Evolutionary conservation across 2,888 invertebrate species (phyloP).

Genomic region (Sisyra terminalis): DNA sequence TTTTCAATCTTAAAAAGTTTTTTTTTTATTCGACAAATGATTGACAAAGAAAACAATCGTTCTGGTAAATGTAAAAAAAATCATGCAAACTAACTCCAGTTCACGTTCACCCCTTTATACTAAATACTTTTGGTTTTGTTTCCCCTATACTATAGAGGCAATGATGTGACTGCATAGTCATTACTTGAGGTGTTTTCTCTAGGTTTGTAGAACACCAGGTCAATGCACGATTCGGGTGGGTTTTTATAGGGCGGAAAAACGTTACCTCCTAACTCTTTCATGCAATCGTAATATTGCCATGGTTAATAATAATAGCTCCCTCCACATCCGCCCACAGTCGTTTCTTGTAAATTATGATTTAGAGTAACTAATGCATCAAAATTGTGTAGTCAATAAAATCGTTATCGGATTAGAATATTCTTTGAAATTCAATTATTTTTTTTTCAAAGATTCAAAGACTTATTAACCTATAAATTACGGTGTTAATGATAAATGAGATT

Average conservation of each 20-base stretch:
- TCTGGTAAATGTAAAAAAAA: no score
- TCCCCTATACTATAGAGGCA: neutral
- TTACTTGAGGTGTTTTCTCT: neutral
- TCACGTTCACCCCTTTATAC: no score
- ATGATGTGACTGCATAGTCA: neutral
- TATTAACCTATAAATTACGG: no score
- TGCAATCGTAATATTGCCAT: neutral
- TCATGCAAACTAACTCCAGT: no score
- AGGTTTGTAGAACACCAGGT: conserved; percentile 3
- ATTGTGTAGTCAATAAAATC: neutral
- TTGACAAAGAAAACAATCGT: no score
- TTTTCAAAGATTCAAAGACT: no score
- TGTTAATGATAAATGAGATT: no score
- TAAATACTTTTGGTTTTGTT: neutral
- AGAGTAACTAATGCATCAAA: neutral
- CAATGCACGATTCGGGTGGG: neutral
- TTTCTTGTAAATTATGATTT: conserved; percentile 1
- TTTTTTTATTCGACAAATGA: no score
- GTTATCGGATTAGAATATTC: no score
- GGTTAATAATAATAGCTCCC: neutral
- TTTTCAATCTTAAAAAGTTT: no score
- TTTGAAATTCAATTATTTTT: no score
- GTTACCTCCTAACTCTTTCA: neutral
- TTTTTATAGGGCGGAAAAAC: neutral
- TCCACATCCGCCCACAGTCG: neutral